Evolutionary conservation across 2,888 invertebrate species (phyloP), one percentile per base, ranked within the genome.

Genomic region (Dicyrtoma fusca): DNA sequence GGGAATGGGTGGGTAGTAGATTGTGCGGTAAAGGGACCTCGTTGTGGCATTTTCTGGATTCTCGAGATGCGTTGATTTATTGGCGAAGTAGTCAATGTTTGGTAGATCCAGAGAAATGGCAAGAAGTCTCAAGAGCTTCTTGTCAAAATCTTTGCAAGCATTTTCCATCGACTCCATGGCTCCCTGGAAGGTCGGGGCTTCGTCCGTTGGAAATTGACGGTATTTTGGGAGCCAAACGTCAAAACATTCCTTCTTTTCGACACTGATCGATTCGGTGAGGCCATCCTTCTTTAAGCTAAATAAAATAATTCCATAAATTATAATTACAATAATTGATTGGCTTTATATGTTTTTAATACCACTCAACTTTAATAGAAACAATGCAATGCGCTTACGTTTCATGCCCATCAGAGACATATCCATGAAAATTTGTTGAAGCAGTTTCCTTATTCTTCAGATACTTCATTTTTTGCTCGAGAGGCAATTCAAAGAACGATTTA

Each of bases 1-100:
- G 34, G 34, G 34, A 11, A 84, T 81, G n/a, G 90, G 89, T 34
- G 91, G 91, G 84, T 91, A 91, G 84, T 90, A 90, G 77, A 91
- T 84, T 74, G 91, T 82, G 68, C 91, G 88, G 84, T 91, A 87
- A 57, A 88, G 87, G 17, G 90, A 88, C 74, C 87, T 87, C 83
- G 90, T 90, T 80, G 85, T 26, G 25, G 76, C 55, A 34, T 34
- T 34, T 3, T 34, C 8, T 5, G 34, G 34, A 34, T 34, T 8
- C 34, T 34, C 8, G 8, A 34, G 34, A 34, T 34, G 34, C 34
- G 34, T 34, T 3, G 34, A 5, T 8, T 34, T 34, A 3, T 34
- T 34, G 4, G 8, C 4, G 8, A 34, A 34, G 8, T 5, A 34
- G 8, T 34, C 34, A 5, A 8, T 34, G 8, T 34, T 8, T 3